Percentiles rank a stretch among this genome's conserved stretches.
Evolutionary conservation across 2,113 vertebrate genomes (phyloP).

Genomic region (Equus quagga): DNA sequence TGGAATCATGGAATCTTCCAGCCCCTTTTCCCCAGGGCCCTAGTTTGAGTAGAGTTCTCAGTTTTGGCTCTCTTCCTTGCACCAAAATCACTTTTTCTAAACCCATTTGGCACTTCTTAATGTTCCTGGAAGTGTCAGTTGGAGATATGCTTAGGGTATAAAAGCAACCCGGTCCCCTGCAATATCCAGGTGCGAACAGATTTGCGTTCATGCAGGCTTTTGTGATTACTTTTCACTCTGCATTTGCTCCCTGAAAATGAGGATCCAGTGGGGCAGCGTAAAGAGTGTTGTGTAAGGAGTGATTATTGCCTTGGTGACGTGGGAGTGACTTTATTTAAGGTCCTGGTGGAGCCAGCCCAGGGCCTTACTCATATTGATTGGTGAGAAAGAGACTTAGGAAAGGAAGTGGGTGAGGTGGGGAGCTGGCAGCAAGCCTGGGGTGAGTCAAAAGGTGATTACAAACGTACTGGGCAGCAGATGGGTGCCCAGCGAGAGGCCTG

Average conservation of each 20-base stretch:
- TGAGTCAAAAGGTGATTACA: background rate
- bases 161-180: background rate
- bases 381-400: background rate
- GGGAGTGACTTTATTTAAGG: slow-evolving; percentile 69
- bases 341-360: slow-evolving; percentile 48
- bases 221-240: background rate
- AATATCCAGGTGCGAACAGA: background rate
- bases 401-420: background rate
- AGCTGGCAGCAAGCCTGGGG: background rate
- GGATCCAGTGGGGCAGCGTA: background rate
- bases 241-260: slow-evolving; percentile 18
- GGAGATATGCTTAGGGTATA: background rate
- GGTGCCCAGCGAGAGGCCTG: slow-evolving; percentile 18
- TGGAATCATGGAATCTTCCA: background rate
- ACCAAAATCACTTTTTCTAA: background rate
- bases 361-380: background rate
- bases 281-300: background rate
- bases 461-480: slow-evolving; percentile 2
- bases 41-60: background rate
- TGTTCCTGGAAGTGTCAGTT: background rate
- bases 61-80: background rate
- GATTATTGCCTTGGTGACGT: slow-evolving; percentile 56
- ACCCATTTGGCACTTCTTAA: background rate
- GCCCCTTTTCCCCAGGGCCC: background rate
- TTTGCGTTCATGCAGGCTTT: background rate